phyloP scores from a whole-genome alignment of 2,113 vertebrate genomes.

The Calidris pygmaea region DNA sequence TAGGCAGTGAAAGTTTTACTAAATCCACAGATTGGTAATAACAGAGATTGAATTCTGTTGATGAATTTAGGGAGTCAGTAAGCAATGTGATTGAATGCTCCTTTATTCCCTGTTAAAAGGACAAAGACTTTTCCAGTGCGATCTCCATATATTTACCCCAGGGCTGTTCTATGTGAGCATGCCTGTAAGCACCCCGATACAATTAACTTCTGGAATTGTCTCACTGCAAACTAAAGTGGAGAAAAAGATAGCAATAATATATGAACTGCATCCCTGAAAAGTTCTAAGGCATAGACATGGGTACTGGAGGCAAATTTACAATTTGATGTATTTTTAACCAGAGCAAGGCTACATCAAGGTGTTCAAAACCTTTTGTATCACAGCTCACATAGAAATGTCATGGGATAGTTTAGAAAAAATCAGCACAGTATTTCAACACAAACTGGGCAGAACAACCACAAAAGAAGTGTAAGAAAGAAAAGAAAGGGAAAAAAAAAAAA shows the following conservation, averaged over 20 bases:
- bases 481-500: neutral
- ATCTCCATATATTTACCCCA: neutral
- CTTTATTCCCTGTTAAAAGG: neutral
- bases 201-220: neutral
- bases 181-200: neutral
- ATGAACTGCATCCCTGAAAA: neutral
- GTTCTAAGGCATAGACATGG: neutral
- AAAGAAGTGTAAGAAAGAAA: neutral
- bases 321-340: neutral
- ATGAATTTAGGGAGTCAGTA: neutral
- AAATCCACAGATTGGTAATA: neutral
- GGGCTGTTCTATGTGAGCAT: neutral
- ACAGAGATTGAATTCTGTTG: neutral
- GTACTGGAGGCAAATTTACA: neutral
- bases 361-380: neutral
- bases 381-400: neutral
- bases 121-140: neutral
- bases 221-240: neutral
- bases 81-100: neutral
- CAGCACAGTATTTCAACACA: neutral
- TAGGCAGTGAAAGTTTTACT: conserved; percentile 18
- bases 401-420: neutral
- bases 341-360: neutral
- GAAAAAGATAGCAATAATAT: neutral
- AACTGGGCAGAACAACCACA: neutral